phyloP scores from a whole-genome alignment of 23 tunicate species.

The Phallusia fumigata region DNA sequence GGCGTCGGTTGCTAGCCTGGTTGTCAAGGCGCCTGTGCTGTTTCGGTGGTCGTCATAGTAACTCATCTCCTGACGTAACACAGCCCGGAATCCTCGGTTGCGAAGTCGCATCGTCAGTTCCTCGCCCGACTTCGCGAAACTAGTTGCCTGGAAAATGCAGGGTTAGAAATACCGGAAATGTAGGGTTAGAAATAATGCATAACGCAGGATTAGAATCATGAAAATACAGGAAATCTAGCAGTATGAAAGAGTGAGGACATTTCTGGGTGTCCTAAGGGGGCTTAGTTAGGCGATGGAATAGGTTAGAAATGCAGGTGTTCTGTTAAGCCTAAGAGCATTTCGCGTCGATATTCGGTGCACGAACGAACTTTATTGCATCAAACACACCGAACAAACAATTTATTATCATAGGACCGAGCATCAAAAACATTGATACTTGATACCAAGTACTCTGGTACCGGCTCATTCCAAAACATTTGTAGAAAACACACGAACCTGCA shows the following conservation, averaged over 20 bases:
- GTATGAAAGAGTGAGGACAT: too few relatives aligned
- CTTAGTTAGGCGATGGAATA: too few relatives aligned
- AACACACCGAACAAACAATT: too few relatives aligned
- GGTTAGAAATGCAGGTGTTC: too few relatives aligned
- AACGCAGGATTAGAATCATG: neutral
- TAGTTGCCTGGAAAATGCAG: conserved; percentile 5
- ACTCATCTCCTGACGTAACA: conserved; percentile 71
- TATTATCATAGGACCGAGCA: neutral
- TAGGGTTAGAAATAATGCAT: neutral
- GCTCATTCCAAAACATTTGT: too few relatives aligned
- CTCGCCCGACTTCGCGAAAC: conserved; percentile 90
- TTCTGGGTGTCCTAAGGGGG: too few relatives aligned
- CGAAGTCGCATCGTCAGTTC: conserved; percentile 77
- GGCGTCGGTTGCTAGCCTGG: conserved; percentile 77
- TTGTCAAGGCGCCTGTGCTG: conserved; percentile 87
- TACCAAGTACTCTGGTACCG: too few relatives aligned
- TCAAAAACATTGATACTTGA: too few relatives aligned
- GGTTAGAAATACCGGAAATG: neutral
- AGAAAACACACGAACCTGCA: conserved; percentile 40
- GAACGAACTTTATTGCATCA: too few relatives aligned
- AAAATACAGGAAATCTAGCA: neutral
- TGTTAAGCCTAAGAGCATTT: too few relatives aligned
- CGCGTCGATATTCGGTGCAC: too few relatives aligned
- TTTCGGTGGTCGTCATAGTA: conserved; percentile 81
- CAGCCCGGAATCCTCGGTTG: conserved; percentile 41